Conservation (phyloP, 2,888 invertebrate genomes). For the Tillus elongatus region DNA sequence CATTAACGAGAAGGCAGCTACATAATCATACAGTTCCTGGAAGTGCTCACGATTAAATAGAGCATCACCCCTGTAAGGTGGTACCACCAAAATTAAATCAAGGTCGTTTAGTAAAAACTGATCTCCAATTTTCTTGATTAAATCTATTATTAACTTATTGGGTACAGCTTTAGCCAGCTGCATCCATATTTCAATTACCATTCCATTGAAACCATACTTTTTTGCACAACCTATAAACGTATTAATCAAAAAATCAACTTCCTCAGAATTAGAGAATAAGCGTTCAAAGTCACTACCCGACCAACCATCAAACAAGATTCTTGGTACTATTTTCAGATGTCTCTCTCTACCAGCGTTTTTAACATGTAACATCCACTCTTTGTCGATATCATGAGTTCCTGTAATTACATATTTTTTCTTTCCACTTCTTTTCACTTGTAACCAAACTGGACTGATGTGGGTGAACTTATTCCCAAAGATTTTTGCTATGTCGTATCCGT, state of each 20-base stretch:
- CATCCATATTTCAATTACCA: slow-evolving; percentile 84
- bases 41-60: slow-evolving; percentile 69
- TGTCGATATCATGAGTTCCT: slow-evolving; percentile 76
- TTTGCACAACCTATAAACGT: slow-evolving; percentile 58
- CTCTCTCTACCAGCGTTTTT: slow-evolving; percentile 47
- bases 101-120: slow-evolving; percentile 49
- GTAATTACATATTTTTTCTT: slow-evolving; percentile 55
- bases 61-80: slow-evolving; percentile 58
- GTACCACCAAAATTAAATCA: slow-evolving; percentile 67
- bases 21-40: slow-evolving; percentile 62
- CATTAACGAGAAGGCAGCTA: slow-evolving; percentile 90
- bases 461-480: slow-evolving; percentile 81
- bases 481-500: slow-evolving; percentile 89
- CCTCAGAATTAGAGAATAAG: slow-evolving; percentile 59
- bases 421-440: slow-evolving; percentile 65
- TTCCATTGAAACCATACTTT: slow-evolving; percentile 77
- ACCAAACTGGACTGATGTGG: slow-evolving; percentile 90
- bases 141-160: slow-evolving; percentile 48
- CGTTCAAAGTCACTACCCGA: slow-evolving; percentile 61
- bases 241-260: slow-evolving; percentile 57
- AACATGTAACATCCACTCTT: slow-evolving; percentile 71
- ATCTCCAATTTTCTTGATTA: slow-evolving; percentile 56
- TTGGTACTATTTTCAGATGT: slow-evolving; percentile 65
- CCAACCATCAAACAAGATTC: slow-evolving; percentile 86
- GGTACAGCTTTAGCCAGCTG: slow-evolving; percentile 63